Evolutionary conservation across 2,888 invertebrate genomes (phyloP), one percentile per base, ranked within the genome.

Genomic region (Yponomeuta sedellus): DNA sequence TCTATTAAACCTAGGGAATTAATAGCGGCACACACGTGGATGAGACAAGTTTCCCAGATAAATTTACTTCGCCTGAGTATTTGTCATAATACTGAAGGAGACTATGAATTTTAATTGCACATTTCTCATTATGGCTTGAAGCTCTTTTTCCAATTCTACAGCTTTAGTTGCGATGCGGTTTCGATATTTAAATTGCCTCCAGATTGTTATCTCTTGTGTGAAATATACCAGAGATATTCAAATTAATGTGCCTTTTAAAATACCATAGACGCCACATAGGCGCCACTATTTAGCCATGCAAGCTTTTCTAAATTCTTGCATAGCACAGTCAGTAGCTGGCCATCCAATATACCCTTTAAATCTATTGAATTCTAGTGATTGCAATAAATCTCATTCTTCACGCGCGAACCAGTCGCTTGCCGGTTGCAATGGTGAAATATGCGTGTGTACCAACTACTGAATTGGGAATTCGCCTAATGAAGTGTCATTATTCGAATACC

Each of bases 131-230:
- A 52, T 40, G 20, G 28, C 5, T 28, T n/a, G 10, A 11, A 19
- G 40, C n/a, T 63, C 44, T 22, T 44, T 40, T 63, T 39, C 25
- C 11, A 63, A 34, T 34, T 40, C 20, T n/a, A 2, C 1, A 20
- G 22, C 40, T 75, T 73, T 70, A 74, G 73, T 75, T 69, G 74
- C 66, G 66, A 72, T 71, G 73, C 71, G 71, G 70, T 70, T 71
- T 70, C 74, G 73, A 74, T 79, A 86, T 87, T 87, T 86, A 75
- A 87, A 87, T 87, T 85, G 44, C 44, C 86, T 86, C 85, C 82
- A 52, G 44, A 88, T 87, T 85, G 76, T 85, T 83, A 86, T 86
- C 81, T 82, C 70, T 69, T 72, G 75, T 78, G 75, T 78, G 75
- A 76, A 72, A 75, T 75, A 70, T 73, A 77, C 75, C 72, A 70